These are phyloP conservation scores for Sialia sialis DNA, from an alignment of 2,113 vertebrate genomes.

Conservation along the genomic window DNA sequence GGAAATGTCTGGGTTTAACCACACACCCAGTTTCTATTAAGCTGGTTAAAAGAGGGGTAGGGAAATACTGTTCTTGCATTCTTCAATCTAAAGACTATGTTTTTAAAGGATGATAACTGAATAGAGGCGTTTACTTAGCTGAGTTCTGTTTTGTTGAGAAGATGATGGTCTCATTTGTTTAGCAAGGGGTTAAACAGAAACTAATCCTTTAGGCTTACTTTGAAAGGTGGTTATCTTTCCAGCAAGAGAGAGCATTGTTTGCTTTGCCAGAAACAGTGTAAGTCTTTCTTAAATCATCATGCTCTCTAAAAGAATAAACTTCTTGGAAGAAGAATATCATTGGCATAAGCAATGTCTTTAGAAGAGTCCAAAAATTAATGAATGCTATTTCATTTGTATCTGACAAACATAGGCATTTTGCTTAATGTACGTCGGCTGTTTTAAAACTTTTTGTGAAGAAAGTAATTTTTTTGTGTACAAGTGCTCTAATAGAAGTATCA, in stretches of 20 bases:
- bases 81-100: not conserved
- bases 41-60: constrained; percentile 21
- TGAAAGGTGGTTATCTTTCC: constrained; percentile 38
- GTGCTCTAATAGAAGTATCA: constrained; percentile 52
- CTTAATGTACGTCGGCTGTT: constrained; percentile 21
- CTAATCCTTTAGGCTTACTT: constrained; percentile 37
- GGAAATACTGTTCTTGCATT: constrained; percentile 18
- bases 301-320: constrained; percentile 33
- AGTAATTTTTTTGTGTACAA: constrained; percentile 45
- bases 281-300: constrained; percentile 27
- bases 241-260: constrained; percentile 2
- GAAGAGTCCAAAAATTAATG: constrained; percentile 39
- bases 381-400: constrained; percentile 36
- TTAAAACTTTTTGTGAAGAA: constrained; percentile 62
- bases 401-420: constrained; percentile 51
- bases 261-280: not conserved
- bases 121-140: constrained; percentile 34
- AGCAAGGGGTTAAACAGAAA: constrained; percentile 21
- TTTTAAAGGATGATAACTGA: constrained; percentile 29
- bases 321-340: not conserved
- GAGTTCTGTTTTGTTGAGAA: constrained; percentile 9
- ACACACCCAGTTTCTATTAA: constrained; percentile 23
- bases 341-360: not conserved
- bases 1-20: constrained; percentile 38
- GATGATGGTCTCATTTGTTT: constrained; percentile 8